phyloP scores from a whole-genome alignment of 2,113 vertebrate genomes.

The Oryzias celebensis region DNA sequence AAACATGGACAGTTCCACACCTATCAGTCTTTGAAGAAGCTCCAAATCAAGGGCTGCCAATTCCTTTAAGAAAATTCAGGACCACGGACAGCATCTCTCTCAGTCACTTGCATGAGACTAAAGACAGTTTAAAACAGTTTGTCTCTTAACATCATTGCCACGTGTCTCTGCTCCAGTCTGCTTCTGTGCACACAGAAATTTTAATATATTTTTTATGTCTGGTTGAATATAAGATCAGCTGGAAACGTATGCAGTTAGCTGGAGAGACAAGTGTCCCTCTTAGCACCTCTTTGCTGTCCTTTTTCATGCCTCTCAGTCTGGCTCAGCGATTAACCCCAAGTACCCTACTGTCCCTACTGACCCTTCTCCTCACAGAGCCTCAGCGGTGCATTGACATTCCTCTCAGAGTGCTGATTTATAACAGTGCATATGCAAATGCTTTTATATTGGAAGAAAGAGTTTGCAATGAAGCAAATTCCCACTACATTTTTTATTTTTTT shows the following conservation, averaged over 20 bases:
- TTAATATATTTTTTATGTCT: conserved; percentile 38
- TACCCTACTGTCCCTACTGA: conserved; percentile 48
- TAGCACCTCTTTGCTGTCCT: conserved; percentile 61
- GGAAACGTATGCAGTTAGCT: conserved; percentile 60
- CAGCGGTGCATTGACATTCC: conserved; percentile 46
- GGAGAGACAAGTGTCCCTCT: conserved; percentile 65
- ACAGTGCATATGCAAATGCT: conserved; percentile 50
- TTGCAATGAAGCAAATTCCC: conserved; percentile 14
- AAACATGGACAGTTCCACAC: conserved; percentile 45
- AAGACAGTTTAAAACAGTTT: conserved; percentile 30
- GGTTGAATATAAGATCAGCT: conserved; percentile 40
- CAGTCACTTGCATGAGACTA: conserved; percentile 23
- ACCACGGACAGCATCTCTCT: conserved; percentile 62
- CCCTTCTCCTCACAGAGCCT: conserved; percentile 51
- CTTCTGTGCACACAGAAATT: conserved; percentile 49
- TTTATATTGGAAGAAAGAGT: conserved; percentile 40
- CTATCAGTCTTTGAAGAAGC: conserved; percentile 16
- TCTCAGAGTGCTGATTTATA: conserved; percentile 62
- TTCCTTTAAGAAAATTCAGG: conserved; percentile 49
- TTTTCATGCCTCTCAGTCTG: conserved; percentile 72
- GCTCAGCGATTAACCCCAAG: conserved; percentile 74
- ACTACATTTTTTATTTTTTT: conserved; percentile 2
- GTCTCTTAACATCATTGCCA: conserved; percentile 49
- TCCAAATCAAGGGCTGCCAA: conserved; percentile 21
- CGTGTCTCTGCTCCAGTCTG: conserved; percentile 31